Percentiles rank a stretch among this genome's conserved stretches.
These are phyloP conservation scores for Leptodirus hochenwartii DNA, from an alignment of 2,888 invertebrate species.

Conservation along the genomic window DNA sequence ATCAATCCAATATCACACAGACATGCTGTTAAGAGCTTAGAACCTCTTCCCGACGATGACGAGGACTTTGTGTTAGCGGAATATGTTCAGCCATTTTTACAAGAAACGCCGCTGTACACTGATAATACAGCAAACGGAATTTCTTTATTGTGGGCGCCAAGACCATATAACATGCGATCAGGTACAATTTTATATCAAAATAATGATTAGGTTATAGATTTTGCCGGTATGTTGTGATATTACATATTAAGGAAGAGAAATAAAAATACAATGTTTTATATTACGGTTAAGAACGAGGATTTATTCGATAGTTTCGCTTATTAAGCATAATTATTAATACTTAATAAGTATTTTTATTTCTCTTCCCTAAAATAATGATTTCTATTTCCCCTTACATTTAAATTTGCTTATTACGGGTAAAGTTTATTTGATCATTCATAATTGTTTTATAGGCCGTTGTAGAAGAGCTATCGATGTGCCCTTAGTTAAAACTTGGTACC, in stretches of 20 bases:
- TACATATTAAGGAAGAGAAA: too few relatives aligned
- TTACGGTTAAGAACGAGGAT: too few relatives aligned
- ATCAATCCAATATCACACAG: slow-evolving; percentile 98
- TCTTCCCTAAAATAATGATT: too few relatives aligned
- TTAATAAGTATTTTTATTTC: too few relatives aligned
- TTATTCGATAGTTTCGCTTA: too few relatives aligned
- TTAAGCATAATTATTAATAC: too few relatives aligned
- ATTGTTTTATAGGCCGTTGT: slow-evolving; percentile 52
- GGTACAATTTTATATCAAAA: slow-evolving; percentile 24
- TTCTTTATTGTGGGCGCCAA: slow-evolving; percentile 89
- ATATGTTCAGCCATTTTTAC: slow-evolving; percentile 78
- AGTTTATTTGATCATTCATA: too few relatives aligned
- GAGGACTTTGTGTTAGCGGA: slow-evolving; percentile 87
- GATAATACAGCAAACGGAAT: slow-evolving; percentile 99
- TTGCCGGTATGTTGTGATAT: too few relatives aligned
- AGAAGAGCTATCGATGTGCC: slow-evolving; percentile 94
- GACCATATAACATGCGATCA: slow-evolving; percentile 94
- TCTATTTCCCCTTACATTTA: too few relatives aligned
- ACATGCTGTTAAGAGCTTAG: slow-evolving; percentile 63
- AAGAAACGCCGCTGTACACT: slow-evolving; percentile 90
- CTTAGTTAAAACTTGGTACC: slow-evolving; percentile 93
- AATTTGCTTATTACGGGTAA: too few relatives aligned
- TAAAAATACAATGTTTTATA: too few relatives aligned
- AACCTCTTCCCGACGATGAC: slow-evolving; percentile 82
- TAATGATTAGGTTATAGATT: too few relatives aligned